phyloP scores from a whole-genome alignment of 2,888 invertebrate genomes.

The Morpho deidamia region DNA sequence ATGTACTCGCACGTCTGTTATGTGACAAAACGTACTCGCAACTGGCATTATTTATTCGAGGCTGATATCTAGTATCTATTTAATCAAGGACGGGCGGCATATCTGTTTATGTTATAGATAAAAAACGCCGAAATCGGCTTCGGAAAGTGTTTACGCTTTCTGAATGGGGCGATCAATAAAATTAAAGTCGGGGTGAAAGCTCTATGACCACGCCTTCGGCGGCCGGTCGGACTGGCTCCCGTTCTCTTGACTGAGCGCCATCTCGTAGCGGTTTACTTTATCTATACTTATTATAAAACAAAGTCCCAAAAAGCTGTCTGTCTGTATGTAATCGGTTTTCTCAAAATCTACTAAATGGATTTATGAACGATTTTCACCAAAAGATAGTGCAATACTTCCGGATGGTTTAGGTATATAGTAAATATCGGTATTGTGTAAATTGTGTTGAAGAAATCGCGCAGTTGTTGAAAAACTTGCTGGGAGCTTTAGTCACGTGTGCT shows the following conservation, averaged over 20 bases:
- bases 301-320: too few relatives aligned
- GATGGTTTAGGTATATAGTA: too few relatives aligned
- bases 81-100: conserved; percentile 37
- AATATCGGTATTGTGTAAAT: too few relatives aligned
- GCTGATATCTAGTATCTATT: conserved; percentile 41
- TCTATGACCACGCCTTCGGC: conserved; percentile 54
- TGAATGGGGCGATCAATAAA: conserved; percentile 58
- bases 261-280: conserved; percentile 34
- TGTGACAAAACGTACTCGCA: conserved; percentile 35
- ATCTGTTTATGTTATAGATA: conserved; percentile 29
- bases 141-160: conserved; percentile 47
- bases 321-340: too few relatives aligned
- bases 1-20: conserved; percentile 39
- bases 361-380: too few relatives aligned
- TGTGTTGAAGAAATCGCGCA: too few relatives aligned
- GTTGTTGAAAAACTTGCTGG: too few relatives aligned
- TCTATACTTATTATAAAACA: too few relatives aligned
- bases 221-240: conserved; percentile 38
- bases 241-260: conserved; percentile 38
- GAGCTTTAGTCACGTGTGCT: too few relatives aligned
- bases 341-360: too few relatives aligned
- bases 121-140: conserved; percentile 41
- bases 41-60: conserved; percentile 53
- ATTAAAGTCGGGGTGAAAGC: conserved; percentile 60
- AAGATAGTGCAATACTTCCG: too few relatives aligned